phyloP scores from a whole-genome alignment of 2,888 invertebrate genomes.

The Cyclophora punctaria region DNA sequence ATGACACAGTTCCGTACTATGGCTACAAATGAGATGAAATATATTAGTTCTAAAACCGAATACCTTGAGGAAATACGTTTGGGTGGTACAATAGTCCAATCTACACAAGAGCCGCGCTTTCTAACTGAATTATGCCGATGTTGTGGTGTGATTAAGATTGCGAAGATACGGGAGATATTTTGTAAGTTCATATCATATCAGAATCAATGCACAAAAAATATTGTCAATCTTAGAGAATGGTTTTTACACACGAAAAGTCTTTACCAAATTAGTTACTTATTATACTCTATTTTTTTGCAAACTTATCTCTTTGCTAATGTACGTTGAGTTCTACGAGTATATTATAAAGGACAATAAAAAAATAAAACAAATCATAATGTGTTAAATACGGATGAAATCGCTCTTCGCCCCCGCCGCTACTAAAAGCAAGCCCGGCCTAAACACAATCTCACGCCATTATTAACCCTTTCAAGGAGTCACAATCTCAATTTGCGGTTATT shows the following conservation, averaged over 20 bases:
- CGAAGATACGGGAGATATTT: not conserved
- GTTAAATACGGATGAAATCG: not conserved
- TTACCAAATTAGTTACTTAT: no score
- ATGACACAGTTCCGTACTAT: conserved; percentile 11
- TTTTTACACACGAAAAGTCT: no score
- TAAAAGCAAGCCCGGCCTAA: conserved; percentile 18
- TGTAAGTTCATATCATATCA: no score
- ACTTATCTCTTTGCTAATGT: no score
- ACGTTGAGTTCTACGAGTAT: no score
- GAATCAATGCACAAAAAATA: no score
- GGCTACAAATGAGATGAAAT: conserved; percentile 37
- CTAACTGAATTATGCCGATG: conserved; percentile 53
- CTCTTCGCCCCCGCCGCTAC: conserved; percentile 12
- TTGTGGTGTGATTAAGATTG: conserved; percentile 10
- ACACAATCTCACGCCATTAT: conserved; percentile 66
- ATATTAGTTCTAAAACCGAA: conserved; percentile 27
- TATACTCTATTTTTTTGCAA: no score
- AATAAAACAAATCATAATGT: not conserved
- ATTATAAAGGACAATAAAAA: not conserved
- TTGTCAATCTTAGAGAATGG: no score
- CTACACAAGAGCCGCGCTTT: conserved; percentile 47
- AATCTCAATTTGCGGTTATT: conserved; percentile 71
- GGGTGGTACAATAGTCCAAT: conserved; percentile 61
- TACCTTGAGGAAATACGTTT: conserved; percentile 23
- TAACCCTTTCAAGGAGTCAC: conserved; percentile 69